Evolutionary conservation across 2,113 vertebrate species (phyloP).

Genomic region (Lasiurus borealis): DNA sequence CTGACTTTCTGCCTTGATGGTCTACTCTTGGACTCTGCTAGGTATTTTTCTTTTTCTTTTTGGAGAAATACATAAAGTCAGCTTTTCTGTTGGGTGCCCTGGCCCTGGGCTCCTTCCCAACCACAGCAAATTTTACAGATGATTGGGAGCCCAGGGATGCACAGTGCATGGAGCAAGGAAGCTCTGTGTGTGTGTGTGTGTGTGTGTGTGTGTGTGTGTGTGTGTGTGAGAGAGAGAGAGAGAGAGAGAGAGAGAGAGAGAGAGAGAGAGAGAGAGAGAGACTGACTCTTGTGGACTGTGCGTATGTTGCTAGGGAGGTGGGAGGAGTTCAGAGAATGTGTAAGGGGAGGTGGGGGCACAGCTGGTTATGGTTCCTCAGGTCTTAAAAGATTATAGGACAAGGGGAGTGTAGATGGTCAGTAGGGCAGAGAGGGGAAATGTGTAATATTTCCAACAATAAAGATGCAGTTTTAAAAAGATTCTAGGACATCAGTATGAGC

Average conservation of each 20-base stretch:
- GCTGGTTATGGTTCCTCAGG: not conserved
- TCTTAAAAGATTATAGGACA: not conserved
- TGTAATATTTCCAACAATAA: too few species aligned
- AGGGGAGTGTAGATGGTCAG: too few species aligned
- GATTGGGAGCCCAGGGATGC: slow-evolving; percentile 70
- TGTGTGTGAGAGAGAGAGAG: too few species aligned
- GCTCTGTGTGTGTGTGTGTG: not conserved
- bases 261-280: accelerated
- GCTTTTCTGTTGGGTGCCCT: slow-evolving; percentile 59
- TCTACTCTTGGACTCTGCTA: not conserved
- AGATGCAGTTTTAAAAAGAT: not conserved
- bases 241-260: not conserved
- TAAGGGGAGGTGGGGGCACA: not conserved
- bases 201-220: too few species aligned
- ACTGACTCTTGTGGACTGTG: not conserved
- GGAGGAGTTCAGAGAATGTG: not conserved
- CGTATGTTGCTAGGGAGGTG: not conserved
- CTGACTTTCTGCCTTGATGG: not conserved
- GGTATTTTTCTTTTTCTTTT: not conserved
- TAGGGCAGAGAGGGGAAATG: too few species aligned
- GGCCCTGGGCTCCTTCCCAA: slow-evolving; percentile 49
- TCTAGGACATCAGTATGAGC: not conserved
- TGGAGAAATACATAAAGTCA: slow-evolving; percentile 52
- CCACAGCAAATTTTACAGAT: slow-evolving; percentile 64
- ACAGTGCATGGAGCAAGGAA: not conserved